Evolutionary conservation across 2,888 invertebrate species (phyloP).

Genomic region (Globia sparganii): DNA sequence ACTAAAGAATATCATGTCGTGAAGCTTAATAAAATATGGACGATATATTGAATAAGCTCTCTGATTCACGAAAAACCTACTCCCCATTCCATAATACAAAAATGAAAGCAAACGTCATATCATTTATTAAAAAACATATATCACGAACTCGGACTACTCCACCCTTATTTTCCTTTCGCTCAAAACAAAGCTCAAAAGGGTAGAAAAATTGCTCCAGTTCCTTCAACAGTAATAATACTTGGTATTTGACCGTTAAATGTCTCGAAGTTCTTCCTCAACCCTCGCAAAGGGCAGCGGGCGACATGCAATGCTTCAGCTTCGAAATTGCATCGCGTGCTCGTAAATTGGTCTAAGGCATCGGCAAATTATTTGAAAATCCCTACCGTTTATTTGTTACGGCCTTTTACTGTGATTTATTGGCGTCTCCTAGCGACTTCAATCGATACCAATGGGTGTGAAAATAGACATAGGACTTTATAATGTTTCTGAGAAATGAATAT

Average conservation of each 20-base stretch:
- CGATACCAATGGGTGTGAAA: constrained; percentile 48
- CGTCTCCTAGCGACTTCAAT: constrained; percentile 52
- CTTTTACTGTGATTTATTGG: constrained; percentile 71
- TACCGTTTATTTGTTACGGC: constrained; percentile 73
- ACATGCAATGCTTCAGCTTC: constrained; percentile 73
- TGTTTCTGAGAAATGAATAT: constrained; percentile 33
- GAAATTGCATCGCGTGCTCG: constrained; percentile 81
- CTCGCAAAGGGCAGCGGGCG: constrained; percentile 76
- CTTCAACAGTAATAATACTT: constrained; percentile 69
- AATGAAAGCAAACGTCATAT: not conserved
- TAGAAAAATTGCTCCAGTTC: constrained; percentile 60
- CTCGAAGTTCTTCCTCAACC: constrained; percentile 69
- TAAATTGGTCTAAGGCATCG: constrained; percentile 76
- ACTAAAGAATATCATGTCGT: too few relatives aligned
- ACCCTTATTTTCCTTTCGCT: constrained; percentile 17
- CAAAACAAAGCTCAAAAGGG: constrained; percentile 47
- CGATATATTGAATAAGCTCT: too few relatives aligned
- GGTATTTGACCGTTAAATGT: constrained; percentile 77
- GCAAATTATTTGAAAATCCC: constrained; percentile 79
- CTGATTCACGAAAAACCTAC: too few relatives aligned
- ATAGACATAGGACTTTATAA: constrained; percentile 31
- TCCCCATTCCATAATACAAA: not conserved
- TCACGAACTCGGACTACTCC: not conserved
- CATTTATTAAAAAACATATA: constrained; percentile 1
- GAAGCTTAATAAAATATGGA: too few relatives aligned